These are phyloP conservation scores for Standfussiana lucernea DNA, from an alignment of 2,888 invertebrate genomes.

Conservation along the genomic window DNA sequence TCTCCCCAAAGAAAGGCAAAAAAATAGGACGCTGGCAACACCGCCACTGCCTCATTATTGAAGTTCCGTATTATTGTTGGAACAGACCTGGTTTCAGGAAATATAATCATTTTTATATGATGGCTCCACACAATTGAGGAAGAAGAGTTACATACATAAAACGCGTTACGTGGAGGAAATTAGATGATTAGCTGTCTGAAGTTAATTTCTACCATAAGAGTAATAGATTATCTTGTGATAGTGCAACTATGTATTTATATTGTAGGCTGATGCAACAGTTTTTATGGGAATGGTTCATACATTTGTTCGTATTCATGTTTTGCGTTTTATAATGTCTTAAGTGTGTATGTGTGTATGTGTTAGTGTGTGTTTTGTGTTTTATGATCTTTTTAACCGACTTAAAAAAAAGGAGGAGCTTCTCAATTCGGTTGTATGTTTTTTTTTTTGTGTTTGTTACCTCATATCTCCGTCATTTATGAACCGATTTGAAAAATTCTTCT, in stretches of 20 bases:
- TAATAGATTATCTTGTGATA: neutral
- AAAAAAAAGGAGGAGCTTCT: no score
- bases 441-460: no score
- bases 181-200: conserved; percentile 36
- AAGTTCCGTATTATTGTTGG: conserved; percentile 70
- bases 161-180: conserved; percentile 36
- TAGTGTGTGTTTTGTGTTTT: no score
- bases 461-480: no score
- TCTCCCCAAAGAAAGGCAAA: conserved; percentile 44
- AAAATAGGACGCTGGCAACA: conserved; percentile 55
- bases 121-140: conserved; percentile 51
- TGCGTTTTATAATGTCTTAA: no score
- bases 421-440: no score
- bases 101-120: conserved; percentile 64
- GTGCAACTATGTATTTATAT: neutral
- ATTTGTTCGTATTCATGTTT: no score
- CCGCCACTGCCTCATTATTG: conserved; percentile 59
- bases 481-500: no score
- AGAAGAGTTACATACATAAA: conserved; percentile 35
- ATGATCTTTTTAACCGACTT: no score
- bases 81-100: conserved; percentile 57
- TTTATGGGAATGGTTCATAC: neutral
- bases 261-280: neutral
- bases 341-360: no score
- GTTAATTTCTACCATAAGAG: conserved; percentile 13